Evolutionary conservation across 1,140 invertebrate species (phyloP), one percentile per base, ranked within the genome.

Genomic region (Drosophila neocordata): DNA sequence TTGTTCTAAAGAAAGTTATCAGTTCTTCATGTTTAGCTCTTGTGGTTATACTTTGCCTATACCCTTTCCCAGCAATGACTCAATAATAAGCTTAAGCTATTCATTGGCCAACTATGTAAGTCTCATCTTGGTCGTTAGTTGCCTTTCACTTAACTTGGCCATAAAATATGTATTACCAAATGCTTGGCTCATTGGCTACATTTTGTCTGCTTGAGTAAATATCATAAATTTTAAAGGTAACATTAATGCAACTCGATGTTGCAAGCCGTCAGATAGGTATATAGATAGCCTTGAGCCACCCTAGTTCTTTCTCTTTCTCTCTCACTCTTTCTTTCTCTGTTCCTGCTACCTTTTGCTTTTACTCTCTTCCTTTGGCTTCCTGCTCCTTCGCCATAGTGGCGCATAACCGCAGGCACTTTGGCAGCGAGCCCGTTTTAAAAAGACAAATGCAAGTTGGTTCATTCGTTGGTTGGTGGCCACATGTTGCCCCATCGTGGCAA

Each of bases 331-430:
- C 11, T 13, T 15, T 70, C 70, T 64, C 11, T 31, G 51, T 65
- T 61, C 57, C 35, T 64, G 44, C 63, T 37, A 15, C 27, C 56
- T 57, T 52, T 34, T 27, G 13, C 5, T 8, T 48, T 31, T 31
- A 31, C 27, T 31, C 27, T 31, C 41, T 44, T 44, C 13, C 13
- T 9, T 8, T 34, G 13, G 41, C 41, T 44, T 53, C 52, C 52
- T 53, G 52, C 4, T 31, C 27, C 27, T 55, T n/a, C n/a, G n/a
- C 27, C 52, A 38, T 66, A 69, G 41, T 69, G 66, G 71, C 78
- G 82, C 82, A 89, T 88, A 74, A 80, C 84, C 83, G 73, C 83
- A 88, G 84, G 79, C 84, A 89, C 79, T 87, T 87, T 85, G 82
- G 82, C 82, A 85, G 72, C 57, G 61, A 71, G 76, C 73, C 73